Evolutionary conservation across 2,113 vertebrate species (phyloP).

Genomic region (Rhinopomastus cyanomelas): DNA sequence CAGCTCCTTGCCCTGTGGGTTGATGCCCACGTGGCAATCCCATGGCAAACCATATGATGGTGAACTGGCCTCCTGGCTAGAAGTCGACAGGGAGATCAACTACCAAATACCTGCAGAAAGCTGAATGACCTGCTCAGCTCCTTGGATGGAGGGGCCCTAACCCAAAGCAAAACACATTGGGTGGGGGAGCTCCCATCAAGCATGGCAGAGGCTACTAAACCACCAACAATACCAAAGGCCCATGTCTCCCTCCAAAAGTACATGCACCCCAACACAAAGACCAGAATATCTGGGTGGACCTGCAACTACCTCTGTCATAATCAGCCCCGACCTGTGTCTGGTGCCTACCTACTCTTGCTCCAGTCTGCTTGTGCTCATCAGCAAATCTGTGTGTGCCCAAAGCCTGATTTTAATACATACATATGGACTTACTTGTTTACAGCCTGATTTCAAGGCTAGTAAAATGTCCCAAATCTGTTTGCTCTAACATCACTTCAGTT

Average conservation of each 20-base stretch:
- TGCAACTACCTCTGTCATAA: not conserved
- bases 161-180: not conserved
- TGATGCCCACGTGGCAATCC: not conserved
- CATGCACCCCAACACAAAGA: not conserved
- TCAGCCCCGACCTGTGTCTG: not conserved
- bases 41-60: not conserved
- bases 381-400: not conserved
- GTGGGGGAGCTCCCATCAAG: not conserved
- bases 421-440: not conserved
- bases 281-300: not conserved
- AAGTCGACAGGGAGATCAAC: not conserved
- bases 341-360: not conserved
- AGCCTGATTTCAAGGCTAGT: not conserved
- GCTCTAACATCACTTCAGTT: not conserved
- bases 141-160: not conserved
- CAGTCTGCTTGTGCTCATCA: not conserved
- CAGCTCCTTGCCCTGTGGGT: not conserved
- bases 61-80: not conserved
- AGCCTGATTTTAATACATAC: not conserved
- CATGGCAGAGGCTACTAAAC: not conserved
- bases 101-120: not conserved
- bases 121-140: not conserved
- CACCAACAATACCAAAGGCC: not conserved
- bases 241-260: not conserved
- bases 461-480: not conserved